Base-by-base conservation (phyloP, 1,140 invertebrate species). In the Psix sp. region DNA sequence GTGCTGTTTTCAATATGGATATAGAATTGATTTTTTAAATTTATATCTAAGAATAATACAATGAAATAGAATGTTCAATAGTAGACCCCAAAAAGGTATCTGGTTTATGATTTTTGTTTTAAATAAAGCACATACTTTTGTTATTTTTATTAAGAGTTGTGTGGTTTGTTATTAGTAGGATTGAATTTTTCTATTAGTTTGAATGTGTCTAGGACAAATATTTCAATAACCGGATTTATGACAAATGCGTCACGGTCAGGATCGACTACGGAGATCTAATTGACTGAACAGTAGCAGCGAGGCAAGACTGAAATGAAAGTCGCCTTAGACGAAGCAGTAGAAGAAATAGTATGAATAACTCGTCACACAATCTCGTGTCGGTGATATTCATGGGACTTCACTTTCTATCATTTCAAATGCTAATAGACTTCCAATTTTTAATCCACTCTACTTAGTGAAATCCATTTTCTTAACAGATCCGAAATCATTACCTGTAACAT, bases 241-340 rank as follows among this genome's bases (percentile, higher is more conserved):
- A 71, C 67, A 72, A 71, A 72, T 66, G 74, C 74, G 74, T 76
- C 74, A 76, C 46, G 67, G 67, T 76, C 67, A 76, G 67, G 67
- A 76, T 72, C 74, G 67, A 59, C 67, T 56, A 76, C 54, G 39
- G 73, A 33, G 66, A 76, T 76, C 66, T 71, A 76, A 76, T 76
- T 76, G 73, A 76, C 60, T 51, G 66, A 76, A 76, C 60, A 62
- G 65, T 75, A 52, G 51, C 65, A 65, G 65, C 35, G 29, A 33
- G 56, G 40, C 59, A 36, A 40, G 65, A 74, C 52, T 74, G 59
- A 54, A 70, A 75, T 70, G 72, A 71, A 71, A 71, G 66, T 76
- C 51, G 56, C 65, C 73, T 42, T 62, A 60, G 56, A 65, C 59
- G 54, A 60, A 38, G 40, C 36, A 59, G 52, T 24, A 45, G 67